Conservation (phyloP, 2,888 invertebrate species). For the Apomyelois bistriatella region DNA sequence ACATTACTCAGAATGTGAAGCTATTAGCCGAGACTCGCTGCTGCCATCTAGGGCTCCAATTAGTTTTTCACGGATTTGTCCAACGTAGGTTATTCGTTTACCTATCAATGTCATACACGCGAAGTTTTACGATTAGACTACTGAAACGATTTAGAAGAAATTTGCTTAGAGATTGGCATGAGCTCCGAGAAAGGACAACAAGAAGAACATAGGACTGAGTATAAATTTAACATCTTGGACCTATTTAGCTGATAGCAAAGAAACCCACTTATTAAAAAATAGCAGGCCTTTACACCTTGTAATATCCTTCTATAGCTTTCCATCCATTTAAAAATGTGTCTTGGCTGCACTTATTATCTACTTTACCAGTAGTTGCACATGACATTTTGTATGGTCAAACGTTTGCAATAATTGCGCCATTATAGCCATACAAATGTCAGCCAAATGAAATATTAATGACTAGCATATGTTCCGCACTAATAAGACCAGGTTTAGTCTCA, state of each 20-base stretch:
- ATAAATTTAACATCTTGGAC: no score
- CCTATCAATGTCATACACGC: no score
- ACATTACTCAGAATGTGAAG: constrained; percentile 68
- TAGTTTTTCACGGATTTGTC: constrained; percentile 3
- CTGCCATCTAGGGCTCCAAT: constrained; percentile 20
- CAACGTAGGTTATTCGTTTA: background rate
- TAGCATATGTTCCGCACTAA: background rate
- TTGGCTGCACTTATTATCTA: background rate
- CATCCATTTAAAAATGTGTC: no score
- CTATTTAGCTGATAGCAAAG: no score
- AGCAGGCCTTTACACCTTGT: no score
- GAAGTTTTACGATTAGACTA: no score
- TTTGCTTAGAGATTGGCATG: no score
- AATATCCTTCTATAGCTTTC: no score
- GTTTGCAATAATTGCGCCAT: constrained; percentile 13
- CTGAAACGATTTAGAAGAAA: background rate
- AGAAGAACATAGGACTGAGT: no score
- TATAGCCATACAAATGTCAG: constrained; percentile 12
- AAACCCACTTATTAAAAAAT: background rate
- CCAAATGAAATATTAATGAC: constrained; percentile 10
- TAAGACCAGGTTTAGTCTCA: no score
- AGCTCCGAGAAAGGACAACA: no score
- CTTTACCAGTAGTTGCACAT: background rate
- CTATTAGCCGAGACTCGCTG: constrained; percentile 50
- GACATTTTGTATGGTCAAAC: constrained; percentile 6